A percentile compares a stretch with the other conserved stretches of the same genome.
phyloP scores from a whole-genome alignment of 1,140 invertebrate genomes.

The Wasmannia auropunctata region DNA sequence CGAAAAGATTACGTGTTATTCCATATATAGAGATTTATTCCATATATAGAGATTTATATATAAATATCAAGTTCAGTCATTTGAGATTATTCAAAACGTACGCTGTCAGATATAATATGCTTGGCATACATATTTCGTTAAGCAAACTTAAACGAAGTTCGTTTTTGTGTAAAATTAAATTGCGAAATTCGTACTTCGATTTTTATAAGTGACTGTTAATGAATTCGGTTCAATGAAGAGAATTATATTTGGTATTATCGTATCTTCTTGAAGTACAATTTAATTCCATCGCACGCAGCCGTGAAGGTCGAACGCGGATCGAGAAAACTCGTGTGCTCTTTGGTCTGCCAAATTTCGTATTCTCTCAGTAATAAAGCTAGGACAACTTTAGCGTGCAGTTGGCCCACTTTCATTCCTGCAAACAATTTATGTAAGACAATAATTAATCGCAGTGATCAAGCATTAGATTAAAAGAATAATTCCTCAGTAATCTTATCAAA shows the following conservation, averaged over 20 bases:
- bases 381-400: constrained; percentile 89
- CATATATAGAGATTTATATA: too few relatives aligned
- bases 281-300: constrained; percentile 74
- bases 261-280: constrained; percentile 68
- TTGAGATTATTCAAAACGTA: background rate
- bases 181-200: background rate
- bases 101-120: too few relatives aligned
- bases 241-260: constrained; percentile 62
- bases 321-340: constrained; percentile 72
- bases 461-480: too few relatives aligned
- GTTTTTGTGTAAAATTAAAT: background rate
- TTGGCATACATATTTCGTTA: too few relatives aligned
- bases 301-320: constrained; percentile 79
- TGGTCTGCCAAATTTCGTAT: constrained; percentile 83
- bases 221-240: background rate
- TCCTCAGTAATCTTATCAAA: too few relatives aligned
- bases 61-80: too few relatives aligned
- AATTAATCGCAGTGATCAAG: too few relatives aligned
- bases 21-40: too few relatives aligned
- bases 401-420: constrained; percentile 88
- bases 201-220: background rate
- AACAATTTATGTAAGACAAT: too few relatives aligned
- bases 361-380: constrained; percentile 83
- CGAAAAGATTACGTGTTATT: too few relatives aligned
- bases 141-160: background rate